Conservation (phyloP, 1,140 invertebrate genomes). For the Scaptomyza hsui region DNA sequence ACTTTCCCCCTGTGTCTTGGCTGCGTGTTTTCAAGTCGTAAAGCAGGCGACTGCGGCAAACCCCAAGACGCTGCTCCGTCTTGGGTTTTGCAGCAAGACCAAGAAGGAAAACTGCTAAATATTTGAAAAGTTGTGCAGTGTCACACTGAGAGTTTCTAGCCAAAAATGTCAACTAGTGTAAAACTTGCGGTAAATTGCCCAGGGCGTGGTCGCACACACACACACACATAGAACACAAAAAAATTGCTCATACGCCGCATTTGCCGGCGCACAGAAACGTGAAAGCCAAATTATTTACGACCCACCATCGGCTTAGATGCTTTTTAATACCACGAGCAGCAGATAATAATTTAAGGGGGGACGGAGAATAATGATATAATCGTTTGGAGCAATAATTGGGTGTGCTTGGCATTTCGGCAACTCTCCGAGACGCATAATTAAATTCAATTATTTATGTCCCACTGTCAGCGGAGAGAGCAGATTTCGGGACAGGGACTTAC, state of each 20-base stretch:
- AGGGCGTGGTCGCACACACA: slow-evolving; percentile 31
- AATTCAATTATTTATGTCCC: slow-evolving; percentile 76
- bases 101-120: slow-evolving; percentile 73
- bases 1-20: not conserved
- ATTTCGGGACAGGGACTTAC: slow-evolving; percentile 34
- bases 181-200: slow-evolving; percentile 42
- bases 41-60: slow-evolving; percentile 56
- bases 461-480: slow-evolving; percentile 44
- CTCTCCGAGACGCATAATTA: slow-evolving; percentile 67
- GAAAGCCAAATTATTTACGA: slow-evolving; percentile 71
- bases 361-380: slow-evolving; percentile 26
- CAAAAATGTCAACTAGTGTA: slow-evolving; percentile 57
- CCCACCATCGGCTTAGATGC: slow-evolving; percentile 48
- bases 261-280: slow-evolving; percentile 51
- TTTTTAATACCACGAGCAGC: slow-evolving; percentile 46
- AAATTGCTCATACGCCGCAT: slow-evolving; percentile 47
- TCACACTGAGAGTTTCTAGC: slow-evolving; percentile 19
- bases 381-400: slow-evolving; percentile 28
- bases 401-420: slow-evolving; percentile 31
- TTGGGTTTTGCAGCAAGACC: slow-evolving; percentile 40
- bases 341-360: slow-evolving; percentile 8
- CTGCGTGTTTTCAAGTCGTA: slow-evolving; percentile 43
- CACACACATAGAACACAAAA: not conserved
- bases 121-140: slow-evolving; percentile 74
- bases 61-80: slow-evolving; percentile 64